Percentiles rank a stretch among this genome's conserved stretches.
Evolutionary conservation across 2,113 vertebrate species (phyloP).

Genomic region (Aythya baeri): DNA sequence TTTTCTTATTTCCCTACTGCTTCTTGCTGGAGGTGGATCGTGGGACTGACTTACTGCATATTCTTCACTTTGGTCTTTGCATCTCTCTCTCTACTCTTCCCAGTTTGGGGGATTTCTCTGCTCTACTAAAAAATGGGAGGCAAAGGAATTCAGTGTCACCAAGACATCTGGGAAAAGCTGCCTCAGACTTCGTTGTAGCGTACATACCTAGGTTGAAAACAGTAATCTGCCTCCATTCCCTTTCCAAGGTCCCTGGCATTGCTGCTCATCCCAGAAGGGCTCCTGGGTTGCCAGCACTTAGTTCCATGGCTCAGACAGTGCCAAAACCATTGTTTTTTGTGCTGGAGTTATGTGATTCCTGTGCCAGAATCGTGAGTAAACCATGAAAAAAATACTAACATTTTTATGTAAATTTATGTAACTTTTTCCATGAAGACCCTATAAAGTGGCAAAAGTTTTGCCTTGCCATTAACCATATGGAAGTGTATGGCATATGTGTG

Average conservation of each 20-base stretch:
- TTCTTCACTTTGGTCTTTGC: neutral
- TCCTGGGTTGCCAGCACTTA: neutral
- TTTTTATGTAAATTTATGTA: conserved; percentile 24
- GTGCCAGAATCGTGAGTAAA: conserved; percentile 26
- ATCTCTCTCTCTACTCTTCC: neutral
- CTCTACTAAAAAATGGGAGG: neutral
- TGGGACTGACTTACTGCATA: neutral
- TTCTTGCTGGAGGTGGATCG: neutral
- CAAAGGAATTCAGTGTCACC: neutral
- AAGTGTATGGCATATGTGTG: neutral
- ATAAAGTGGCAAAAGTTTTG: conserved; percentile 20
- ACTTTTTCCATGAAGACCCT: conserved; percentile 45
- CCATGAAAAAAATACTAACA: conserved; percentile 19
- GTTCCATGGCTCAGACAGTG: neutral
- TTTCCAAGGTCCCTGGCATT: neutral
- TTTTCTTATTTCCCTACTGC: neutral
- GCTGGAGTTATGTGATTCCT: conserved; percentile 27
- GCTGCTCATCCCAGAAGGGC: neutral
- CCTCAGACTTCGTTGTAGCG: neutral
- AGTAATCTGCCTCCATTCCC: fast-evolving
- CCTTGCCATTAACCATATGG: neutral
- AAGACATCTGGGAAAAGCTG: neutral
- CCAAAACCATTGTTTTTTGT: conserved; percentile 56
- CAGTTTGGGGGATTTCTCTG: neutral
- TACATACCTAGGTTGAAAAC: fast-evolving